Base-by-base conservation (phyloP, 2,113 vertebrate genomes). In the Ammodytes dubius region DNA sequence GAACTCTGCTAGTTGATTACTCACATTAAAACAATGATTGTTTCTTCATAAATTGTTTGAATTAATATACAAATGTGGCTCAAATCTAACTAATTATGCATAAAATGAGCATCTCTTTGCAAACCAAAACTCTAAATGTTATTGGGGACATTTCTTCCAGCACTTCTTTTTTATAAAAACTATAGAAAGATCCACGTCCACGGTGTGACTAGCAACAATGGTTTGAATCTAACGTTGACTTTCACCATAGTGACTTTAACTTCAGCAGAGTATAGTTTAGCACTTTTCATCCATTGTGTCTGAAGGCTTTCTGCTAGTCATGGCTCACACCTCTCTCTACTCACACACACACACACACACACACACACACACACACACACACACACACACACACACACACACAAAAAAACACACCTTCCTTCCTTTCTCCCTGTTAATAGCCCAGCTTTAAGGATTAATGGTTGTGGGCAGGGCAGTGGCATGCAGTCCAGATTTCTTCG, bases 381-480 rank as follows among this genome's bases (percentile, higher is more conserved):
- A 43, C 57, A 45, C 71, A 58, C 17, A 7, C 40, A 47, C 54
- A 43, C 57, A 49, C 45, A 65, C 37, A 40, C 42, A 56, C 37
- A 60, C 56, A n/a, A 54, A 35, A 67, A 82, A 37, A 50, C 60
- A 67, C 57, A 77, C 46, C 40, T 7, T 50, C 27, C 12, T 54
- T 65, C 45, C 59, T 49, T 79, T 49, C 49, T 84, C 64, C 13
- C 77, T 50, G 37, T 78, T 82, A 85, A 68, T 59, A 79, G 78
- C 75, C 73, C 70, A 43, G 73, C 73, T 58, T 83, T 37, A 27
- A 71, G 83, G 74, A 82, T 89, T 83, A 89, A 90, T 87, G 60
- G n/a, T 19, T 66, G 85, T 75, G 79, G 57, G 69, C 73, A 50
- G 77, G 65, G 45, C 75, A 46, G 60, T n/a, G 53, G 59, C 70